These are phyloP conservation scores for Tragelaphus scriptus DNA, from an alignment of 2,113 vertebrate genomes.

Conservation along the genomic window DNA sequence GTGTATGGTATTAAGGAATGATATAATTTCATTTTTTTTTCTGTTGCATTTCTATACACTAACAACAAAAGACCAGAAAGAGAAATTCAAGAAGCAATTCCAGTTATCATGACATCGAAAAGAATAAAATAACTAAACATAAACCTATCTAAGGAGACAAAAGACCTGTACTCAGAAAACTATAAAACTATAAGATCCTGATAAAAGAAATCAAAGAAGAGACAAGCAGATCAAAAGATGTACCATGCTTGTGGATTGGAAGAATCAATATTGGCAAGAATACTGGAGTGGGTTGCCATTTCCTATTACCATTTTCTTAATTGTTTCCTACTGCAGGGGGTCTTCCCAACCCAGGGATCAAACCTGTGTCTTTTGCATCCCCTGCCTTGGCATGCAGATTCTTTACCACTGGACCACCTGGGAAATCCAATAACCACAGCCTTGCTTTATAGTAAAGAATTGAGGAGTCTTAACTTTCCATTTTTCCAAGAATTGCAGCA, in stretches of 20 bases:
- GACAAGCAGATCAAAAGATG: neutral
- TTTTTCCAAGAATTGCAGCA: neutral
- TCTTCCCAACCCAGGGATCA: neutral
- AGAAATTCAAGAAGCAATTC: neutral
- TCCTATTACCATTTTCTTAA: neutral
- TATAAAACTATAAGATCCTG: neutral
- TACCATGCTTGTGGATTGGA: neutral
- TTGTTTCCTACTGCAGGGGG: neutral
- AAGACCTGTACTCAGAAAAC: neutral
- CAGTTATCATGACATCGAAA: neutral
- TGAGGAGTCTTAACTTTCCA: neutral
- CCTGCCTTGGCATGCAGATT: neutral
- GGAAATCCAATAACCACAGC: neutral
- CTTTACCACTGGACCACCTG: neutral
- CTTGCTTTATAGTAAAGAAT: neutral
- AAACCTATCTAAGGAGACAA: neutral
- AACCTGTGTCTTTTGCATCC: rapidly evolving
- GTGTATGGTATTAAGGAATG: neutral
- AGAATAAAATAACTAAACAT: neutral
- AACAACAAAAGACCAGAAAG: neutral
- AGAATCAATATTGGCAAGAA: neutral
- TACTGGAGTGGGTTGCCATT: neutral
- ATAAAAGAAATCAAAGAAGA: neutral
- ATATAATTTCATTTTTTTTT: neutral
- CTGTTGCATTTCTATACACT: neutral